Evolutionary conservation across 2,888 invertebrate genomes (phyloP).

Genomic region (Parnassius orleans): DNA sequence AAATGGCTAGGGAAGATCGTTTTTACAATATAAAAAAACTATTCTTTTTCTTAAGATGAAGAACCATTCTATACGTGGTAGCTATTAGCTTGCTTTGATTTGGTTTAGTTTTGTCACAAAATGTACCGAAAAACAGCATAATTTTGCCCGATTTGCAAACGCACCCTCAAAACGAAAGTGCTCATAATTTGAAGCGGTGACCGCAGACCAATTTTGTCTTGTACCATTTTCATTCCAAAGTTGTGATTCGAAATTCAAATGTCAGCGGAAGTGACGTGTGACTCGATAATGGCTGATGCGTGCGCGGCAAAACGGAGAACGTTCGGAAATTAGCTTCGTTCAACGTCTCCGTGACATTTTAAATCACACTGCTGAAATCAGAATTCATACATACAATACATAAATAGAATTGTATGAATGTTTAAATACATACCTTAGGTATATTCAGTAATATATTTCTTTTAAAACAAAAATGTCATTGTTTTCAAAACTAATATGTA

Average conservation of each 20-base stretch:
- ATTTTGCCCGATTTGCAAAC: too few species aligned
- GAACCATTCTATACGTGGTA: too few species aligned
- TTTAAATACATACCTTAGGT: not conserved
- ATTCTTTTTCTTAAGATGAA: too few species aligned
- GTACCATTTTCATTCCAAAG: conserved; percentile 30
- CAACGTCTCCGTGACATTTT: conserved; percentile 45
- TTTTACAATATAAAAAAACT: too few species aligned
- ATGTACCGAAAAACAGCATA: too few species aligned
- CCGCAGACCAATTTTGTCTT: conserved; percentile 33
- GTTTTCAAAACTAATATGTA: too few species aligned
- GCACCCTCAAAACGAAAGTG: conserved; percentile 26
- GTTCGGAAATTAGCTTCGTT: conserved; percentile 39
- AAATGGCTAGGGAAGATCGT: too few species aligned
- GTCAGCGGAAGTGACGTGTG: conserved; percentile 50
- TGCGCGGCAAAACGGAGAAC: conserved; percentile 44
- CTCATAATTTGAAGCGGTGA: conserved; percentile 31
- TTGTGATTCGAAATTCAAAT: conserved; percentile 41
- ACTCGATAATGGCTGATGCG: conserved; percentile 46
- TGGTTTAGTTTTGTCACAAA: too few species aligned
- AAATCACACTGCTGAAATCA: conserved; percentile 29
- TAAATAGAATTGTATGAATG: conserved; percentile 12
- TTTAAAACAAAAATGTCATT: too few species aligned
- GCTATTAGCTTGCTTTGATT: too few species aligned
- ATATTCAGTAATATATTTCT: too few species aligned
- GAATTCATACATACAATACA: conserved; percentile 4